Percentiles rank a stretch among this genome's conserved stretches.
These are phyloP conservation scores for Muscidifurax raptorellus DNA, from an alignment of 1,140 invertebrate genomes.

Conservation along the genomic window DNA sequence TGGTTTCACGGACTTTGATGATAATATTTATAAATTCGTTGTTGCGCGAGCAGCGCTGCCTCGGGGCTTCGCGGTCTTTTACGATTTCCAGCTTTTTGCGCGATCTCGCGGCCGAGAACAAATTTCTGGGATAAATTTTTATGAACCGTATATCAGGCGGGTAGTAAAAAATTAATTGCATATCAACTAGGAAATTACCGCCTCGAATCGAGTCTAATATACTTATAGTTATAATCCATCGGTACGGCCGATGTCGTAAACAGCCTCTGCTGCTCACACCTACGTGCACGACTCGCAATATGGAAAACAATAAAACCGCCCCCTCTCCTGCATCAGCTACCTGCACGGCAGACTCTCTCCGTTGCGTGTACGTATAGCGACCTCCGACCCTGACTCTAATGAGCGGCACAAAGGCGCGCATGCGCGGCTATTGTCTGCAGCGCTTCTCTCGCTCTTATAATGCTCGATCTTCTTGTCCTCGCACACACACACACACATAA, in stretches of 20 bases:
- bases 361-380: conserved; percentile 56
- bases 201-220: no score
- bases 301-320: conserved; percentile 16
- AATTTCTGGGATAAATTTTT: not conserved
- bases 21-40: conserved; percentile 49
- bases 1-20: conserved; percentile 25
- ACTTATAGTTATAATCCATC: no score
- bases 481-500: not conserved
- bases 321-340: conserved; percentile 29
- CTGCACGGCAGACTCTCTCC: conserved; percentile 55
- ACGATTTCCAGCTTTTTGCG: conserved; percentile 25
- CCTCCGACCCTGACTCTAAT: conserved; percentile 69
- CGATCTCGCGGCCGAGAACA: not conserved
- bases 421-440: conserved; percentile 67
- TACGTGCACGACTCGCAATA: not conserved
- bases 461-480: not conserved
- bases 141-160: not conserved
- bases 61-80: conserved; percentile 5
- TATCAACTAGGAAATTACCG: not conserved
- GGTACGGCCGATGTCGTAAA: not conserved
- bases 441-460: conserved; percentile 46
- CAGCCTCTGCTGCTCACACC: not conserved
- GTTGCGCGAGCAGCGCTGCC: conserved; percentile 35
- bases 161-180: not conserved
- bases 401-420: conserved; percentile 59